Percentiles rank a stretch among this genome's conserved stretches.
phyloP scores from a whole-genome alignment of 1,140 invertebrate species.

The Anastatus disparis region DNA sequence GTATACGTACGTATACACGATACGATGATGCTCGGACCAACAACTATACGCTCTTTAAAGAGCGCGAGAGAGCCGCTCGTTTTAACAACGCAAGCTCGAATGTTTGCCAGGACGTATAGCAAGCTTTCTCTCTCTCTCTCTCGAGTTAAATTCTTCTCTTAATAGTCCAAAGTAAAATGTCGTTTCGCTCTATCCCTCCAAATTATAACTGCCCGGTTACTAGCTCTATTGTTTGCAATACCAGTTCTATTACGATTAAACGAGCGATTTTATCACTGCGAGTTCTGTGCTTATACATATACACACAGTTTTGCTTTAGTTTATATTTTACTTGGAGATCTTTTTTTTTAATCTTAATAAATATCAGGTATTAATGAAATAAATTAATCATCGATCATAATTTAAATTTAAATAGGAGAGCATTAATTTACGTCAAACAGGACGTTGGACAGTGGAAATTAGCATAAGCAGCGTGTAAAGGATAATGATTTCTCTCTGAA shows the following conservation, averaged over 20 bases:
- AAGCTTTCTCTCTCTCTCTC: too few relatives aligned
- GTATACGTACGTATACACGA: slow-evolving; percentile 63
- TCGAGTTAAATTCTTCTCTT: slow-evolving; percentile 29
- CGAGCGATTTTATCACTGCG: slow-evolving; percentile 10
- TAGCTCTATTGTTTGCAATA: slow-evolving; percentile 24
- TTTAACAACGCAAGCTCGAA: slow-evolving; percentile 54
- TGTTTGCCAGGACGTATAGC: too few relatives aligned
- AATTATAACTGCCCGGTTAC: slow-evolving; percentile 20
- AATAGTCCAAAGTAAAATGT: slow-evolving; percentile 23
- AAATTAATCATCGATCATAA: too few relatives aligned
- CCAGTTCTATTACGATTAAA: slow-evolving; percentile 8
- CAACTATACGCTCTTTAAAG: too few relatives aligned
- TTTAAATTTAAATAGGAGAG: too few relatives aligned
- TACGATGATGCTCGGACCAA: too few relatives aligned
- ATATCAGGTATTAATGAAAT: too few relatives aligned
- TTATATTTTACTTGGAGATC: not conserved
- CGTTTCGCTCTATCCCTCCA: too few relatives aligned
- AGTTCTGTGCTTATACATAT: not conserved
- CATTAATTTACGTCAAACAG: slow-evolving; percentile 21
- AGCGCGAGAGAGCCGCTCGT: slow-evolving; percentile 40
- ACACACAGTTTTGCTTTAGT: not conserved
- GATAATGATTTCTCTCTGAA: slow-evolving; percentile 29
- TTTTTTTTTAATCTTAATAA: too few relatives aligned
- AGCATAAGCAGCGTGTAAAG: slow-evolving; percentile 34
- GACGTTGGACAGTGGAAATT: slow-evolving; percentile 10